phyloP scores from a whole-genome alignment of 2,888 invertebrate species.

The Schrankia costaestrigalis region DNA sequence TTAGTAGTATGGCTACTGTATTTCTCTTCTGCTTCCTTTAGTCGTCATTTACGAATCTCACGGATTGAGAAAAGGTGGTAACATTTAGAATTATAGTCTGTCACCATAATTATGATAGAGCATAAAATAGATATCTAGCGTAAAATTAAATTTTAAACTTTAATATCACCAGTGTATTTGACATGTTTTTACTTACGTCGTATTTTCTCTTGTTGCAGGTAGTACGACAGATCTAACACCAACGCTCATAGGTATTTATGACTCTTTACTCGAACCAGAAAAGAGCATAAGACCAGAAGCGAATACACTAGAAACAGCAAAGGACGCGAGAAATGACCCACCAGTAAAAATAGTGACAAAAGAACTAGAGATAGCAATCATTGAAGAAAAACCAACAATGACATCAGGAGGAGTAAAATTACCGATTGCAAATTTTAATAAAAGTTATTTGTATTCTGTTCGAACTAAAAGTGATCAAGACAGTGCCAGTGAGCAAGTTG shows the following conservation, averaged over 20 bases:
- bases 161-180: too few relatives aligned
- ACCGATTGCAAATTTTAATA: constrained; percentile 63
- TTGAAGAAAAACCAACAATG: constrained; percentile 50
- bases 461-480: constrained; percentile 71
- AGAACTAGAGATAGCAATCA: constrained; percentile 32
- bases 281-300: constrained; percentile 60
- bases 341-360: constrained; percentile 48
- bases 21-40: too few relatives aligned
- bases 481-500: constrained; percentile 52
- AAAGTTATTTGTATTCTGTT: constrained; percentile 64
- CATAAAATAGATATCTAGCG: too few relatives aligned
- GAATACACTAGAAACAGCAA: constrained; percentile 59
- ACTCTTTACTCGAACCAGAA: constrained; percentile 84
- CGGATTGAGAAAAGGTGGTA: too few relatives aligned
- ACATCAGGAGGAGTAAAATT: constrained; percentile 66
- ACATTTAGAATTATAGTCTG: too few relatives aligned
- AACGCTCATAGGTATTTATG: constrained; percentile 92
- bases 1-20: too few relatives aligned
- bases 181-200: constrained; percentile 10
- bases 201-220: constrained; percentile 82
- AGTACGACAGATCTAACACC: constrained; percentile 93
- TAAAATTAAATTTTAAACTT: too few relatives aligned
- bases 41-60: too few relatives aligned
- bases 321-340: constrained; percentile 76
- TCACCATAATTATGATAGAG: too few relatives aligned